phyloP scores from a whole-genome alignment of 1,140 invertebrate species.

The Diabrotica virgifera region DNA sequence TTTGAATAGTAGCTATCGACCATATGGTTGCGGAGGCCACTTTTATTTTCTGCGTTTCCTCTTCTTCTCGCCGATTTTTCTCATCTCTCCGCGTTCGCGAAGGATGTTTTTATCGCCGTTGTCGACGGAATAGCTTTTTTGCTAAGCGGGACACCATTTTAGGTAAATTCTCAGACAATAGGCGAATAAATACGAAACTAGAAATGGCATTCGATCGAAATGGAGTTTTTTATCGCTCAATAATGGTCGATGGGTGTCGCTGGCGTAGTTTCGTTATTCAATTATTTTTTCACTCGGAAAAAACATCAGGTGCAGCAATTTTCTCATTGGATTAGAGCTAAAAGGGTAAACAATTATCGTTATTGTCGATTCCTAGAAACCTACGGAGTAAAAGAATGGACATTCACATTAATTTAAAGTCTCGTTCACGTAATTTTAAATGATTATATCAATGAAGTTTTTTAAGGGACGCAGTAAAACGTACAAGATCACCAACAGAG shows the following conservation, averaged over 20 bases:
- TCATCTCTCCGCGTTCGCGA: background rate
- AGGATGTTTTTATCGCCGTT: slow-evolving; percentile 11
- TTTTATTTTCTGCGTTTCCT: background rate
- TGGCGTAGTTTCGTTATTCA: background rate
- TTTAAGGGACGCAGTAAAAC: no score
- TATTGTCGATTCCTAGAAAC: background rate
- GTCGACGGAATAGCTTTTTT: slow-evolving; percentile 7
- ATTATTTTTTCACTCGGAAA: background rate
- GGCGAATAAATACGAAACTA: slow-evolving; percentile 5
- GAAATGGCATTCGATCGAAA: background rate
- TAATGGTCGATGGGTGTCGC: slow-evolving; percentile 1
- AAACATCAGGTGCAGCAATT: background rate
- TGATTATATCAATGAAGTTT: no score
- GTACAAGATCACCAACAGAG: no score
- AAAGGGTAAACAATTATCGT: background rate
- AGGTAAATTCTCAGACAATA: slow-evolving; percentile 17
- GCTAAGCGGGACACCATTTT: background rate
- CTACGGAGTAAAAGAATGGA: no score
- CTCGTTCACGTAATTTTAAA: no score
- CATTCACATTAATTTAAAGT: no score
- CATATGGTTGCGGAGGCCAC: background rate
- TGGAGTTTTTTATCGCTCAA: background rate
- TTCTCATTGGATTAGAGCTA: background rate
- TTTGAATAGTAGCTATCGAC: background rate
- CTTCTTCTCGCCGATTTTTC: background rate